These are phyloP conservation scores for Drosophila hamatofila DNA, from an alignment of 2,888 invertebrate species.

Conservation along the genomic window DNA sequence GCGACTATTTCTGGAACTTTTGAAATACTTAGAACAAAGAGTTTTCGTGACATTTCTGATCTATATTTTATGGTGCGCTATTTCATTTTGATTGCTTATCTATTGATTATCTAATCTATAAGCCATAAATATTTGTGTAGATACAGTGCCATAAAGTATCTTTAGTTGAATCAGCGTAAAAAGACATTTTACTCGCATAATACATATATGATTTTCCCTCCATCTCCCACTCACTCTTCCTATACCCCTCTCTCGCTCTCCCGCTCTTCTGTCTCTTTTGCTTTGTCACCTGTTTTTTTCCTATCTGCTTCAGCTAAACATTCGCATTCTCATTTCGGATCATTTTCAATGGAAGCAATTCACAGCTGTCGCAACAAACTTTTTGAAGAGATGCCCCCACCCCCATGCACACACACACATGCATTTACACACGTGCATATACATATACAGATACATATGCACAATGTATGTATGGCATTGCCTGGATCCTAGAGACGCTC, in stretches of 20 bases:
- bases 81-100: conserved; percentile 15
- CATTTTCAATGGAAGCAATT: conserved; percentile 63
- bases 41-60: background rate
- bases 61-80: background rate
- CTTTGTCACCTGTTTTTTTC: conserved; percentile 31
- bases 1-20: background rate
- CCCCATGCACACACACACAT: background rate
- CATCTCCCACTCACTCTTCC: background rate
- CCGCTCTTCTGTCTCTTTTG: background rate
- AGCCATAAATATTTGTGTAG: background rate
- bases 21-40: background rate
- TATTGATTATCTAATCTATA: conserved; percentile 16
- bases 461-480: background rate
- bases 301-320: conserved; percentile 10
- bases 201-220: background rate
- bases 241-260: background rate
- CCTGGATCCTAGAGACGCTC: conserved; percentile 9
- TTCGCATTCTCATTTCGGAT: conserved; percentile 61
- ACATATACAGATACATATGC: background rate
- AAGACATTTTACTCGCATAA: conserved; percentile 8
- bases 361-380: conserved; percentile 33
- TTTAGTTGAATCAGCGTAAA: conserved; percentile 31
- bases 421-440: background rate
- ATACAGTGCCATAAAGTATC: conserved; percentile 11
- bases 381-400: background rate